Base-by-base conservation (phyloP, 2,797 vertebrate species). In the Sus cebifrons region DNA sequence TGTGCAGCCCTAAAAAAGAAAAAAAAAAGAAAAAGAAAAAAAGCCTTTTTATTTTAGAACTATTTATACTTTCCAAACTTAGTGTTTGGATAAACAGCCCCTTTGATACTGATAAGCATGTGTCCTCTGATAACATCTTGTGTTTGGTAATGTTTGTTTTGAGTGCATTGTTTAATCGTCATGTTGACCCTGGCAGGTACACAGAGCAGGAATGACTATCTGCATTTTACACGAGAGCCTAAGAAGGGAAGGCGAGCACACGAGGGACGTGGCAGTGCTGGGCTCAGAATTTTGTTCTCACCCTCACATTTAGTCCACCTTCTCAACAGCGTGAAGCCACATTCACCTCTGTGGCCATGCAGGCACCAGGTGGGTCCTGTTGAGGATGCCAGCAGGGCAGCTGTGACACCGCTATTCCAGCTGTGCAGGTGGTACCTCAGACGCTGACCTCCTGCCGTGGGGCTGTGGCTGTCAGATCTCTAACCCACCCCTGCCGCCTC, bases 31-130 rank as follows among this genome's bases (percentile, higher is more conserved):
- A 44, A 44, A 44, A 9, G 44, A 9, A 44, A 44, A 44, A 44
- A 44, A 44, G 44, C 44, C n/a, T 93, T 84, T 95, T 67, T 62
- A 68, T 27, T 67, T 91, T 82, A 67, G 62, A 70, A 77, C 18
- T 73, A 40, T 94, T 85, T 82, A 49, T 89, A 29, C 32, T 93
- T 88, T 91, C 54, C 88, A 91, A 75, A 82, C 3, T 6, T 44
- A 36, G 73, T 40, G 23, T 91, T n/a, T 79, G 70, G 52, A 16
- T 58, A 81, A 73, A 79, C 79, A 95, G 21, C 21, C 58, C 27
- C 6, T 67, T 71, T 44, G 60, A 52, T 54, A 71, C 67, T 62
- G 75, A 36, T 95, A 65, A 95, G 65, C 87, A 70, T 11, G 27
- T 92, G 65, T 86, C 70, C 60, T 73, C 25, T 29, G 62, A 74